phyloP scores from a whole-genome alignment of 2,113 vertebrate species.

The Entomyzon cyanotis region DNA sequence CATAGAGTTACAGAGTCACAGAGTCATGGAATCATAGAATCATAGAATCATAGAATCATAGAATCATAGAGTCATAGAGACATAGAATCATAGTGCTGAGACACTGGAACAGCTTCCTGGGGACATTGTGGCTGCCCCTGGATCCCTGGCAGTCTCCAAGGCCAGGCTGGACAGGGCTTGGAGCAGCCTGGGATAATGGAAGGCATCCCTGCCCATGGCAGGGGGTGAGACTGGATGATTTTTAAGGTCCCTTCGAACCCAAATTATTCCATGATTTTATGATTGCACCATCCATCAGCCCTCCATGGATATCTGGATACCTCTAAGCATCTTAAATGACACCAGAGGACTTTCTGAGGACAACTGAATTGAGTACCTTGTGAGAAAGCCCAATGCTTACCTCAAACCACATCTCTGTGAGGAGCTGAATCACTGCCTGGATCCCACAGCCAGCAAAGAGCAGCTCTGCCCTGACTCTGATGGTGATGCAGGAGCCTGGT shows the following conservation, averaged over 20 bases:
- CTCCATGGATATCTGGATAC: background rate
- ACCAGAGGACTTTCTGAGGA: background rate
- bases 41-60: rapidly evolving
- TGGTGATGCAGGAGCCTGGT: background rate
- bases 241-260: background rate
- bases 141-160: background rate
- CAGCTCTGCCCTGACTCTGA: background rate
- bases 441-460: background rate
- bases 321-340: rapidly evolving
- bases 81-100: rapidly evolving
- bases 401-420: background rate
- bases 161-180: background rate
- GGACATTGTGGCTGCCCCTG: background rate
- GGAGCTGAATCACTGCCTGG: background rate
- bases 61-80: rapidly evolving
- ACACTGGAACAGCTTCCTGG: background rate
- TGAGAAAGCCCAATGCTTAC: background rate
- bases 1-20: background rate
- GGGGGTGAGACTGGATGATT: background rate
- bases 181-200: background rate
- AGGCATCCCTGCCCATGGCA: background rate
- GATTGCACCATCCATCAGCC: background rate
- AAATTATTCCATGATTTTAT: background rate
- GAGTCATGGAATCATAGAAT: background rate
- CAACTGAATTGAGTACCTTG: background rate